These are phyloP conservation scores for Euzetes globulus DNA, from an alignment of 2,888 invertebrate genomes.

Conservation along the genomic window DNA sequence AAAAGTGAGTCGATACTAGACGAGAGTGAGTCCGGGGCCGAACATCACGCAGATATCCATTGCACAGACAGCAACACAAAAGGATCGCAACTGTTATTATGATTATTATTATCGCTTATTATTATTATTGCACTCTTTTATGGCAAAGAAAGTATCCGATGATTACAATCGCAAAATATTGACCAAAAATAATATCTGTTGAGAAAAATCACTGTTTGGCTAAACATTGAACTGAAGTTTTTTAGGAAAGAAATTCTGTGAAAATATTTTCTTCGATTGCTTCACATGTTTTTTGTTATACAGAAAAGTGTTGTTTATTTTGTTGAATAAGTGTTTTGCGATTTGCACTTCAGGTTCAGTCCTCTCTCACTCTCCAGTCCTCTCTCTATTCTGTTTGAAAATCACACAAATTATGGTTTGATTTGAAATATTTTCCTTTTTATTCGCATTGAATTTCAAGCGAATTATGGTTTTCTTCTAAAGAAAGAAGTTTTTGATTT, in stretches of 20 bases:
- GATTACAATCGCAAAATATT: neutral
- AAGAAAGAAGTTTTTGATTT: neutral
- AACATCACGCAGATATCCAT: constrained; percentile 6
- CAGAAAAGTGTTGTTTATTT: constrained; percentile 11
- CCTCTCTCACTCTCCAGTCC: neutral
- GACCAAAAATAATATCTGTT: neutral
- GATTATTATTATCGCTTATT: constrained; percentile 16
- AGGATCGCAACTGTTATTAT: neutral
- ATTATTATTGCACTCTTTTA: constrained; percentile 20
- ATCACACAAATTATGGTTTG: neutral
- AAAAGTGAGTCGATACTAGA: neutral
- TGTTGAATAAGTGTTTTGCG: constrained; percentile 2
- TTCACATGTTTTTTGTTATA: neutral
- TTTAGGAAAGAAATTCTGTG: neutral
- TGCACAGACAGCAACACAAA: neutral
- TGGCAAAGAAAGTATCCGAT: neutral
- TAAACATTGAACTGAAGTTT: neutral
- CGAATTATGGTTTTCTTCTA: neutral
- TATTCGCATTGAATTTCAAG: neutral
- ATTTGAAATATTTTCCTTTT: neutral
- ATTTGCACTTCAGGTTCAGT: neutral
- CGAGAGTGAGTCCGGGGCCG: neutral
- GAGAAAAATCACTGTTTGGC: neutral
- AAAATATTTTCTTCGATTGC: neutral
- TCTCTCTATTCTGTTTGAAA: neutral